These are phyloP conservation scores for Anser cygnoides DNA, from an alignment of 2,113 vertebrate species.

Conservation along the genomic window DNA sequence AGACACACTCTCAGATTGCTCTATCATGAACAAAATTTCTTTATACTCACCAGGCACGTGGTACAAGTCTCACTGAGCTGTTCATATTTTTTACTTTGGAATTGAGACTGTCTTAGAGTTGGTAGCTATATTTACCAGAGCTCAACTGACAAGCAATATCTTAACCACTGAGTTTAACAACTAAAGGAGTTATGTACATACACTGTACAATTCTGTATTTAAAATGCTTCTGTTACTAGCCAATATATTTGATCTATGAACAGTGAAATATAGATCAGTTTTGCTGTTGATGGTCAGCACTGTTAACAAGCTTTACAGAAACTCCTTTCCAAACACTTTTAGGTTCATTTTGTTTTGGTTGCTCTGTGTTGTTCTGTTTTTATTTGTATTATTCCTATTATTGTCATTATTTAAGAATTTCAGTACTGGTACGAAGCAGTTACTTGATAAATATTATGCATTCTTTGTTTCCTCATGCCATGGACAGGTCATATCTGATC, in stretches of 20 bases:
- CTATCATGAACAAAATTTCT: neutral
- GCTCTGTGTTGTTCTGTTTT: neutral
- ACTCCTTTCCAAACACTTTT: neutral
- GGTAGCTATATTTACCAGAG: neutral
- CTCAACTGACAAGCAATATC: neutral
- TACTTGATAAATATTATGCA: neutral
- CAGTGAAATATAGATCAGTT: neutral
- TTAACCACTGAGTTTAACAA: neutral
- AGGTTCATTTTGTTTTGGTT: neutral
- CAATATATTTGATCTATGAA: neutral
- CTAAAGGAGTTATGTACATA: neutral
- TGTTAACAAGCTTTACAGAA: neutral
- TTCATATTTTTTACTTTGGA: neutral
- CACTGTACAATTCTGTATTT: neutral
- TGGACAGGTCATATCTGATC: neutral
- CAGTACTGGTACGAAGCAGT: neutral
- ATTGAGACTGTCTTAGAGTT: neutral
- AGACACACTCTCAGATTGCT: neutral
- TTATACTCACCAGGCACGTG: neutral
- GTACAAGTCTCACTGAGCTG: neutral
- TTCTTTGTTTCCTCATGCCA: neutral
- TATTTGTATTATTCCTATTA: neutral
- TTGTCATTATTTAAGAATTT: neutral
- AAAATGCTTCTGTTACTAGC: neutral
- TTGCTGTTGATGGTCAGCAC: neutral